phyloP scores from a whole-genome alignment of 2,888 invertebrate species.

The Phortica magna region DNA sequence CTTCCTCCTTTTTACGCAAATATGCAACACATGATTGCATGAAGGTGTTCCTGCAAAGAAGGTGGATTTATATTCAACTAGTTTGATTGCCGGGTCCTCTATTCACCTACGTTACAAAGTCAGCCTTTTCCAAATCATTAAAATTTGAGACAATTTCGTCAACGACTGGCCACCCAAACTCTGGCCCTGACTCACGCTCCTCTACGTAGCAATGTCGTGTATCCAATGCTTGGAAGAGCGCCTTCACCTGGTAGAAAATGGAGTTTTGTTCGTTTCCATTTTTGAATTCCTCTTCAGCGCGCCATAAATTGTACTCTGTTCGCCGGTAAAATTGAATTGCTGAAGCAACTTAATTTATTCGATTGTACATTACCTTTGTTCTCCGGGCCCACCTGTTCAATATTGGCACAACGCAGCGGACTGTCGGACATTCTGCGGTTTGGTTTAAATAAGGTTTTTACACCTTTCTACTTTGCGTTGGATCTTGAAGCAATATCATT shows the following conservation, averaged over 20 bases:
- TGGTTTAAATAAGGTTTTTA: not conserved
- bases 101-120: slow-evolving; percentile 52
- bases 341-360: not conserved
- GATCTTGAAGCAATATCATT: not conserved
- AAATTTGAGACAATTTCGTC: slow-evolving; percentile 50
- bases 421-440: slow-evolving; percentile 5
- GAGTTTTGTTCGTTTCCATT: slow-evolving; percentile 63
- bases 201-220: slow-evolving; percentile 58
- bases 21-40: slow-evolving; percentile 58
- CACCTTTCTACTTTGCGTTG: not conserved
- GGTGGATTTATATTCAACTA: not conserved
- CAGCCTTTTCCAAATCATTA: slow-evolving; percentile 52
- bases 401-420: slow-evolving; percentile 34
- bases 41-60: slow-evolving; percentile 60
- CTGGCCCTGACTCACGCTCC: slow-evolving; percentile 36
- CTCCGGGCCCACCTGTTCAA: slow-evolving; percentile 61
- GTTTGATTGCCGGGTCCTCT: not conserved
- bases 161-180: not conserved
- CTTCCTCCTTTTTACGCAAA: slow-evolving; percentile 38
- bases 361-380: slow-evolving; percentile 60
- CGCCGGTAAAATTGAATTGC: too few species aligned
- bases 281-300: slow-evolving; percentile 69
- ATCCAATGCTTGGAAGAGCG: slow-evolving; percentile 68
- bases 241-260: slow-evolving; percentile 72
- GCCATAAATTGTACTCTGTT: slow-evolving; percentile 60